These are phyloP conservation scores for Premnoplex brunnescens DNA, from an alignment of 2,797 vertebrate genomes.

Conservation along the genomic window DNA sequence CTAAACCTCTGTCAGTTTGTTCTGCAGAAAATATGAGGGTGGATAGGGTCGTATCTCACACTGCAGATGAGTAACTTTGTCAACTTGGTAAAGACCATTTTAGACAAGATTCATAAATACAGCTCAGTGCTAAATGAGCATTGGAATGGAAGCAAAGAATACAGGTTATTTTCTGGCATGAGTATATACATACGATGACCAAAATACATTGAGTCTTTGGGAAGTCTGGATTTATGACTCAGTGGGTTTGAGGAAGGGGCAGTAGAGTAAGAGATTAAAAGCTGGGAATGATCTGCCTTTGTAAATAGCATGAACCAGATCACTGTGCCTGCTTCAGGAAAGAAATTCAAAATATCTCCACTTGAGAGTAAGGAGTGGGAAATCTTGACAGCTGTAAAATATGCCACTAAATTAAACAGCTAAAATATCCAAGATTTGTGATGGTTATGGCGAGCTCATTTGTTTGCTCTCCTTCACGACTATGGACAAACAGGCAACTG, in stretches of 20 bases:
- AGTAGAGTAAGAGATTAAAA: not conserved
- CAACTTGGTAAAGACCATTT: not conserved
- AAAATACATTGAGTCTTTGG: not conserved
- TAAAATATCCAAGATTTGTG: fast-evolving
- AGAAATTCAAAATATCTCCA: not conserved
- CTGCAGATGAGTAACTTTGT: not conserved
- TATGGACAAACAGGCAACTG: fast-evolving
- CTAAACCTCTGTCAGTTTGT: not conserved
- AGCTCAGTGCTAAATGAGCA: not conserved
- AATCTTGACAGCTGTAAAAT: not conserved
- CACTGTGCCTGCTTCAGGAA: not conserved
- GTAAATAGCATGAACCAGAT: not conserved
- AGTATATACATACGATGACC: fast-evolving
- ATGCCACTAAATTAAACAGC: not conserved
- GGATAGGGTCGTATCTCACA: not conserved
- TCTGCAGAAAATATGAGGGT: not conserved
- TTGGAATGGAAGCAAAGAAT: not conserved
- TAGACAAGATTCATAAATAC: not conserved
- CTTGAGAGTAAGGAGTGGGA: not conserved
- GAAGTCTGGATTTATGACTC: not conserved
- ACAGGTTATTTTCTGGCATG: not conserved
- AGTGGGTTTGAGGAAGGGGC: not conserved
- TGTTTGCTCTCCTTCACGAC: not conserved
- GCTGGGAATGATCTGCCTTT: not conserved
- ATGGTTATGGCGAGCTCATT: not conserved